Evolutionary conservation across 2,113 vertebrate genomes (phyloP).

Genomic region (Toxotes chatareus): DNA sequence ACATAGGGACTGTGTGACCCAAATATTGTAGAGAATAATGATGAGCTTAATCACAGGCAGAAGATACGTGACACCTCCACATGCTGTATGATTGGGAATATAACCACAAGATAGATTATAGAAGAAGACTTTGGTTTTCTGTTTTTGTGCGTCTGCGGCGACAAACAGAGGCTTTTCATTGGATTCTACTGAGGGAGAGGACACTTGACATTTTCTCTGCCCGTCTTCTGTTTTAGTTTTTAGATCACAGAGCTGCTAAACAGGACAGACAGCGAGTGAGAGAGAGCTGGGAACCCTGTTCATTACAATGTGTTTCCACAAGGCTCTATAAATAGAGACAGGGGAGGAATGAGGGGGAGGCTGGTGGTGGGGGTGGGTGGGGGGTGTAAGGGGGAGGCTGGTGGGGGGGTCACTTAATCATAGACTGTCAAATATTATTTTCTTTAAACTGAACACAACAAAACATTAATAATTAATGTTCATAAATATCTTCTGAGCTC

Average conservation of each 20-base stretch:
- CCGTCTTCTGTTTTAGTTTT: too few relatives aligned
- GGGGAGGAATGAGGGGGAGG: background rate
- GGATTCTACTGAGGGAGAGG: background rate
- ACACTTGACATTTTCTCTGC: too few relatives aligned
- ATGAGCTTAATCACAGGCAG: constrained; percentile 59
- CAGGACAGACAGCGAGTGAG: too few relatives aligned
- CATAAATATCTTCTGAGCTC: too few relatives aligned
- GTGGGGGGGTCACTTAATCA: background rate
- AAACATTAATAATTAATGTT: too few relatives aligned
- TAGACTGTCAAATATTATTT: too few relatives aligned
- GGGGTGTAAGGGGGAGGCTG: background rate
- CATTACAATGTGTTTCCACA: constrained; percentile 42
- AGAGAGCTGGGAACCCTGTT: constrained; percentile 29
- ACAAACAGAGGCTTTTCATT: too few relatives aligned
- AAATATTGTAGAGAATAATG: constrained; percentile 68
- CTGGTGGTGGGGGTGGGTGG: background rate
- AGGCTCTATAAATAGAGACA: constrained; percentile 58
- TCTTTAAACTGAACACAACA: too few relatives aligned
- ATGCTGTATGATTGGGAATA: constrained; percentile 19
- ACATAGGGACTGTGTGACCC: constrained; percentile 61
- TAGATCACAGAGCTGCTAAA: too few relatives aligned
- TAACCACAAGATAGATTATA: constrained; percentile 15
- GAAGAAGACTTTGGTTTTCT: background rate
- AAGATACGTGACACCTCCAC: constrained; percentile 43
- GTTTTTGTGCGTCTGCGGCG: background rate